Evolutionary conservation across 1,140 invertebrate species (phyloP).

Genomic region (honey bee (Apis mellifera)): DNA sequence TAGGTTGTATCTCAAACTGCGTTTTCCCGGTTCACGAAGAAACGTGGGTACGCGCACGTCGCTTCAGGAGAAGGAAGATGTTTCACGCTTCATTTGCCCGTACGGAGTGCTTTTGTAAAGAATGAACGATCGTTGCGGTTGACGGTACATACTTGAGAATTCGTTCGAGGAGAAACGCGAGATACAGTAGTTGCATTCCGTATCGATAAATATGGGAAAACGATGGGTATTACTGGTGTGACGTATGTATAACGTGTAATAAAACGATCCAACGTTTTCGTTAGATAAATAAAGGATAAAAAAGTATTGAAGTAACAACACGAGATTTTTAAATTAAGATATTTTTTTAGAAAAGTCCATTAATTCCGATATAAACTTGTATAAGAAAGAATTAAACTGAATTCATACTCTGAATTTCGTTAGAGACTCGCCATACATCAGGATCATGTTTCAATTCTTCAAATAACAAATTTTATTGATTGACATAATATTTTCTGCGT

Average conservation of each 20-base stretch:
- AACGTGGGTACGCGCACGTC: slow-evolving; percentile 13
- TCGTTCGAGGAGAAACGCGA: slow-evolving; percentile 31
- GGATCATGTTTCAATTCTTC: no score
- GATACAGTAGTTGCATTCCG: slow-evolving; percentile 9
- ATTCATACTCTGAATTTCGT: no score
- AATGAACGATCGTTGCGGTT: slow-evolving; percentile 45
- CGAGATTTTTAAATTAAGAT: no score
- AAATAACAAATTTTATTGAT: no score
- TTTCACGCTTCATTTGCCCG: slow-evolving; percentile 61
- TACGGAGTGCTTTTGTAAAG: slow-evolving; percentile 43
- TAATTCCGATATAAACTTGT: no score
- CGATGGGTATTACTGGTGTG: not conserved
- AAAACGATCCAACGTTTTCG: not conserved
- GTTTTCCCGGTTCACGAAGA: not conserved
- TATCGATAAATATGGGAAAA: slow-evolving; percentile 2
- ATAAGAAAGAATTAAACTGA: no score
- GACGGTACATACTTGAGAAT: slow-evolving; percentile 28
- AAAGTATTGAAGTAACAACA: no score
- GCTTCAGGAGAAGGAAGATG: slow-evolving; percentile 48
- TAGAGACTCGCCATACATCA: no score
- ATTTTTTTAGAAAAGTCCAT: no score
- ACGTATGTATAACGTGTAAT: not conserved
- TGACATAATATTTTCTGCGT: no score
- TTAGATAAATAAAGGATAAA: not conserved
- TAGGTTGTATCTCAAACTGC: slow-evolving; percentile 48